Evolutionary conservation across 2,888 invertebrate species (phyloP), one percentile per base, ranked within the genome.

Genomic region (Dendrolimus houi): DNA sequence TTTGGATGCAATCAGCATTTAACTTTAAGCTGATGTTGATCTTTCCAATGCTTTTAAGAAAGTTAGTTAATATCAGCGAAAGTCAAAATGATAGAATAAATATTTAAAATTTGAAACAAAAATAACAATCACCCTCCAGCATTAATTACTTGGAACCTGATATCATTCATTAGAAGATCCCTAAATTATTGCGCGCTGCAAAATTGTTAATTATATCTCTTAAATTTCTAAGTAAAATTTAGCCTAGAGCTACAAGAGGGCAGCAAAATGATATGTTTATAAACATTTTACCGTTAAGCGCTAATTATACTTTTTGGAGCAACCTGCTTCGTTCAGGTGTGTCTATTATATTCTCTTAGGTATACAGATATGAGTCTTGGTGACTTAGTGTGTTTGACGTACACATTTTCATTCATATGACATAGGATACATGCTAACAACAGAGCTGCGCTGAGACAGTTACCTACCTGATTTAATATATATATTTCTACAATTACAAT

Each of bases 151-250:
- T 72, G 87, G 75, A 87, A 90, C 86, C 74, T 79, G 90, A 90
- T 90, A 90, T 88, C 85, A 85, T 86, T 87, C 83, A 87, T 90
- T 87, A 90, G 81, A 71, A 75, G 80, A 84, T 76, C 86, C 85
- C 87, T 75, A 90, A 90, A 90, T 90, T 89, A 89, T 86, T 87
- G 80, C 81, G 87, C 80, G 76, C 79, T 76, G 80, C 87, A 80
- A 87, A 89, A 87, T 87, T 89, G 87, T 89, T 90, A 90, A 90
- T 90, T 90, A 90, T 90, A 90, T 87, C 85, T 87, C 88, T 90
- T 87, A 82, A 86, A 87, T 89, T 88, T 90, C 89, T 87, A 85
- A 88, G 87, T 83, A 85, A 88, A 88, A 84, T 87, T 85, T 84
- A 63, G 88, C 90, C 87, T 74, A 62, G 72, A 81, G 89, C 85